Evolutionary conservation across 53 echinoderm and acorn worm genomes (phyloP).

Genomic region (Astropecten irregularis): DNA sequence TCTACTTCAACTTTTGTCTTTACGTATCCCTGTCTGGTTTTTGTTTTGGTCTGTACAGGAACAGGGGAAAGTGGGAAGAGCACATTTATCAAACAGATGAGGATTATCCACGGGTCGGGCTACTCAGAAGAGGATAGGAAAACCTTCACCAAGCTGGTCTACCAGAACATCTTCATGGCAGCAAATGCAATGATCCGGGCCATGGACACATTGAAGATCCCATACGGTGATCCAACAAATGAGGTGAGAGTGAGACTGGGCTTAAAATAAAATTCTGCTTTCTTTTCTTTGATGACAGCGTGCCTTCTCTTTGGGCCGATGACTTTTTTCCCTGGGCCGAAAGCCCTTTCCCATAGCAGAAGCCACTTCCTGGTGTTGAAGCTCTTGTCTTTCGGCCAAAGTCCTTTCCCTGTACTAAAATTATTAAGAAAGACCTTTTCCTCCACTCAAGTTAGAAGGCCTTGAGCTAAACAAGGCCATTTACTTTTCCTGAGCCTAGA

Average conservation of each 20-base stretch:
- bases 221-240: constrained; percentile 91
- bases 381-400: no score
- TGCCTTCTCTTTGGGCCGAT: not conserved
- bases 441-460: no score
- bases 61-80: constrained; percentile 99
- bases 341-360: not conserved
- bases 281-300: not conserved
- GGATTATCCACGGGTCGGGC: constrained; percentile 99
- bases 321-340: not conserved
- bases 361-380: no score
- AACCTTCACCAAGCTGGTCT: constrained; percentile 99
- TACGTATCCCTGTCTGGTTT: no score
- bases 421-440: no score
- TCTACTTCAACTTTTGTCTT: no score
- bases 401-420: no score
- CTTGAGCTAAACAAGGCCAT: no score
- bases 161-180: constrained; percentile 99
- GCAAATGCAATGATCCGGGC: constrained; percentile 99
- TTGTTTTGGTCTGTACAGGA: no score
- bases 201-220: constrained; percentile 99
- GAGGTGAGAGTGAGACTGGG: constrained; percentile 78
- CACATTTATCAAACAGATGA: constrained; percentile 99
- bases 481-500: no score
- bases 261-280: not conserved
- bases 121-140: constrained; percentile 99